Evolutionary conservation across 2,888 invertebrate genomes (phyloP).

Genomic region (Pomacea canaliculata): DNA sequence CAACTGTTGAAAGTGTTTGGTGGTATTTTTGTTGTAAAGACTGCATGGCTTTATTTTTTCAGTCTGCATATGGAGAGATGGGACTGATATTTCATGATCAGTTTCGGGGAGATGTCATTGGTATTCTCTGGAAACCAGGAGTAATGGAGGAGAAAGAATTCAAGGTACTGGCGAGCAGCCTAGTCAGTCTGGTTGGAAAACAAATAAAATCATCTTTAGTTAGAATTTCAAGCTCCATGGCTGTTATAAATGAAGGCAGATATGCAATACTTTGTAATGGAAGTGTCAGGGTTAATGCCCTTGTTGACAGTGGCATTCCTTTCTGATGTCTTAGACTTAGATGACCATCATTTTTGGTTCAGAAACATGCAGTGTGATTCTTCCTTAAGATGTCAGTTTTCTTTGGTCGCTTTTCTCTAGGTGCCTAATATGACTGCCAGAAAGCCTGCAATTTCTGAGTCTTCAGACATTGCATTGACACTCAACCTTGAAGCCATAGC

Average conservation of each 20-base stretch:
- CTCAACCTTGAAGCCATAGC: slow-evolving; percentile 79
- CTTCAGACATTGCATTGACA: slow-evolving; percentile 70
- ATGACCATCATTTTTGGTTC: no score
- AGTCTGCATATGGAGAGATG: slow-evolving; percentile 74
- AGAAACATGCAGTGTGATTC: no score
- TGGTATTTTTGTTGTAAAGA: no score
- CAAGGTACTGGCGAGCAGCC: slow-evolving; percentile 74
- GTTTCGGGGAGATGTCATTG: slow-evolving; percentile 88
- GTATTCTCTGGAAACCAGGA: slow-evolving; percentile 85
- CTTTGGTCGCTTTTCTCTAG: slow-evolving; percentile 68
- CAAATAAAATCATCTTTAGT: no score
- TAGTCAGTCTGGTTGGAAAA: no score
- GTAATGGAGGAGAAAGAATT: slow-evolving; percentile 77
- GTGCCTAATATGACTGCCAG: slow-evolving; percentile 75
- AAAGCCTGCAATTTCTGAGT: slow-evolving; percentile 67
- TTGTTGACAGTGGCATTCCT: no score
- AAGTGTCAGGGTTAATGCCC: no score
- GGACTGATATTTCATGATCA: slow-evolving; percentile 91
- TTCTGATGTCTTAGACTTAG: no score
- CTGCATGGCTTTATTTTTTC: slow-evolving; percentile 33
- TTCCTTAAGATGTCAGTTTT: not conserved
- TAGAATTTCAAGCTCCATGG: no score
- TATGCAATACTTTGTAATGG: no score
- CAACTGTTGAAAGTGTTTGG: no score
- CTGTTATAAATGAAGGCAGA: no score